phyloP scores from a whole-genome alignment of 2,113 vertebrate genomes.

The Malurus elegans region DNA sequence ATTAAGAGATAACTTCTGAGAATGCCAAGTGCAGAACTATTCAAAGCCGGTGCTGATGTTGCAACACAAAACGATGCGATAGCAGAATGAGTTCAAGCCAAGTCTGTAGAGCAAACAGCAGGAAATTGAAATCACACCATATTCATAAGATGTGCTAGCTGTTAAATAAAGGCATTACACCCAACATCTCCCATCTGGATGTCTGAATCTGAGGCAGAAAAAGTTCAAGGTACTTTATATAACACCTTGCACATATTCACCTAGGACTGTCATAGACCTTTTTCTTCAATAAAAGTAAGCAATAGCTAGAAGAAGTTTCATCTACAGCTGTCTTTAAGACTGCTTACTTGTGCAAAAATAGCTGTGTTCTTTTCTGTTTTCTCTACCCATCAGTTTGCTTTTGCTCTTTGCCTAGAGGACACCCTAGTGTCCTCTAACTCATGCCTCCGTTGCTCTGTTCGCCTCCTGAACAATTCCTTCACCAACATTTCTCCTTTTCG shows the following conservation, averaged over 20 bases:
- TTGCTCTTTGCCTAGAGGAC: background rate
- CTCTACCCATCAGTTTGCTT: background rate
- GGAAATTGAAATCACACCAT: slow-evolving; percentile 5
- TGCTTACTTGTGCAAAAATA: background rate
- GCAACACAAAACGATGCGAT: slow-evolving; percentile 12
- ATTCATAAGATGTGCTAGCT: slow-evolving; percentile 1
- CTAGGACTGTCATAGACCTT: background rate
- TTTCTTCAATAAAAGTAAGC: background rate
- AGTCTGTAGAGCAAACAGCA: slow-evolving; percentile 14
- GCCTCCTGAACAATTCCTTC: background rate
- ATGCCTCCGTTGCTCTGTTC: background rate
- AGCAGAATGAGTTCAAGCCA: background rate
- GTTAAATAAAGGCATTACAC: slow-evolving; percentile 9
- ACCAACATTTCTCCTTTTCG: background rate
- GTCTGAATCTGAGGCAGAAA: background rate
- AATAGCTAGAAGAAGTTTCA: background rate
- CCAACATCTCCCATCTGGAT: background rate
- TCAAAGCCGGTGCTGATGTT: slow-evolving; percentile 45
- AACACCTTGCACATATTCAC: background rate
- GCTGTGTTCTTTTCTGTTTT: background rate
- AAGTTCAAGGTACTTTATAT: background rate
- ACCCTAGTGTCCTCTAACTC: background rate
- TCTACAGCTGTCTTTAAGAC: background rate
- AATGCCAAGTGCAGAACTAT: slow-evolving; percentile 40
- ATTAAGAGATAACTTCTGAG: slow-evolving; percentile 33